Conservation (phyloP, 2,888 invertebrate genomes). For the Cerastis rubricosa region DNA sequence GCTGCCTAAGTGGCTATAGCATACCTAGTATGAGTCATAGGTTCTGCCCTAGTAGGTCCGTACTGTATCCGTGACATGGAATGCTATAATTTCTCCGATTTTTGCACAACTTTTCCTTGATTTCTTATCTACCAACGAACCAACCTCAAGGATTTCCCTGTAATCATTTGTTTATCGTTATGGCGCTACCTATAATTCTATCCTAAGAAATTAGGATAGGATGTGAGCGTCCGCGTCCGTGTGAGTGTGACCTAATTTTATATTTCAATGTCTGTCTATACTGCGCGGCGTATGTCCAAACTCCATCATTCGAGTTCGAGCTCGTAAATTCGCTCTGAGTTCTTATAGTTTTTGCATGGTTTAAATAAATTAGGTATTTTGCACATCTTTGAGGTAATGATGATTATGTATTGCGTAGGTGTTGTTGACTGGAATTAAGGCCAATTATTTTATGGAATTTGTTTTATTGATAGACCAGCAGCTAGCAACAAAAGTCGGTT, state of each 20-base stretch:
- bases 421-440: not conserved
- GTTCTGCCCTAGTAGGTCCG: constrained; percentile 47
- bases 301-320: constrained; percentile 35
- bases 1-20: constrained; percentile 11
- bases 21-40: constrained; percentile 47
- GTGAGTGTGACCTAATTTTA: constrained; percentile 70
- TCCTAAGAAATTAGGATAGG: constrained; percentile 65
- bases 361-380: not conserved
- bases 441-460: not conserved
- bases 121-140: not conserved
- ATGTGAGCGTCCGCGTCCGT: constrained; percentile 56
- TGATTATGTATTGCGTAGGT: not conserved
- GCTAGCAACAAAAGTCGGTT: constrained; percentile 1
- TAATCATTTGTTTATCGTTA: constrained; percentile 33
- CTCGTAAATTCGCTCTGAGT: constrained; percentile 44
- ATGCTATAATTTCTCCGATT: constrained; percentile 43
- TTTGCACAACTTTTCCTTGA: constrained; percentile 31
- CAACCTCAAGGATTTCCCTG: constrained; percentile 22
- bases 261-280: constrained; percentile 68
- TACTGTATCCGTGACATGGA: constrained; percentile 47
- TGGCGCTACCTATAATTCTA: constrained; percentile 47
- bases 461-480: constrained; percentile 1
- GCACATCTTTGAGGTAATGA: not conserved
- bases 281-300: constrained; percentile 61
- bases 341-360: constrained; percentile 42